These are phyloP conservation scores for Drosophila picticornis DNA, from an alignment of 2,888 invertebrate species.

Conservation along the genomic window DNA sequence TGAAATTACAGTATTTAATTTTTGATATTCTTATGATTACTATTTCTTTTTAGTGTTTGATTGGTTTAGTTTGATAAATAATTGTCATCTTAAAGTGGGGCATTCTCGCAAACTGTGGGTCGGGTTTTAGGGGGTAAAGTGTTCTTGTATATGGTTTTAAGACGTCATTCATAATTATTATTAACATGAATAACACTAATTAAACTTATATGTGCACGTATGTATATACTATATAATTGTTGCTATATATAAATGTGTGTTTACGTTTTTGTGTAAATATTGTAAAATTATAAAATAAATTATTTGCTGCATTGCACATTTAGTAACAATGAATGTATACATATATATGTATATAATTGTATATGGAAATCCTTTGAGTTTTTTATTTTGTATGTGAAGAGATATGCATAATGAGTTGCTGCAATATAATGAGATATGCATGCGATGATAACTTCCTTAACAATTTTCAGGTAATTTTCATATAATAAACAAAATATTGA, in stretches of 20 bases:
- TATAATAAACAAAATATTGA: background rate
- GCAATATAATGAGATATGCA: background rate
- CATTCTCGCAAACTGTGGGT: constrained; percentile 46
- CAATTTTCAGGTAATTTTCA: background rate
- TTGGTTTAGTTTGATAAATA: constrained; percentile 7
- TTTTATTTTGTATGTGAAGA: background rate
- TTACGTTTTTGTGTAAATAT: constrained; percentile 54
- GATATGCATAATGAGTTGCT: constrained; percentile 4
- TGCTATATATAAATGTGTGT: constrained; percentile 18
- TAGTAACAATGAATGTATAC: constrained; percentile 23
- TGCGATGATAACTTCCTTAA: constrained; percentile 4
- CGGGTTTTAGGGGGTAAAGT: constrained; percentile 4
- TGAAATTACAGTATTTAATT: background rate
- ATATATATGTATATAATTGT: constrained; percentile 16
- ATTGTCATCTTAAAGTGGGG: constrained; percentile 11
- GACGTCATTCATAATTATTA: constrained; percentile 64
- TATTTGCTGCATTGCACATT: constrained; percentile 32
- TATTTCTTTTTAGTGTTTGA: constrained; percentile 10
- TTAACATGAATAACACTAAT: constrained; percentile 74
- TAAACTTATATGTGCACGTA: constrained; percentile 44
- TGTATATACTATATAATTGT: constrained; percentile 36
- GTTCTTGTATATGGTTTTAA: constrained; percentile 47
- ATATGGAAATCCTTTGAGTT: constrained; percentile 4
- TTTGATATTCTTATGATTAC: background rate
- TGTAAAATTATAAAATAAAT: constrained; percentile 24